These are phyloP conservation scores for Iguana delicatissima DNA, from an alignment of 2,797 vertebrate genomes.

Conservation along the genomic window DNA sequence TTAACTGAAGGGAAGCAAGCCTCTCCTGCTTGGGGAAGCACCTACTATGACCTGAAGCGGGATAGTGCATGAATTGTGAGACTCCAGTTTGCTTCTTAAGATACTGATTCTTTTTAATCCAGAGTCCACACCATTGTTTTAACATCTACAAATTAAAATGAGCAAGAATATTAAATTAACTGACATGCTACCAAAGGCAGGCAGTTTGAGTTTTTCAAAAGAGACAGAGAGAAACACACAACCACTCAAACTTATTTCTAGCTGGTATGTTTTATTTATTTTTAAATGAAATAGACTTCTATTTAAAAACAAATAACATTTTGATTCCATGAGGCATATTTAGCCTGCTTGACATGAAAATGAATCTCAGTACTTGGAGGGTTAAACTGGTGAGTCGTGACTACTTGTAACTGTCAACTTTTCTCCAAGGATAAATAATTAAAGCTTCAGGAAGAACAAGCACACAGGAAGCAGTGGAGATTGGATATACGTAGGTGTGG, in stretches of 20 bases:
- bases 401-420: conserved; percentile 79
- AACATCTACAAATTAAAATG: conserved; percentile 37
- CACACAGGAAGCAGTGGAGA: conserved; percentile 78
- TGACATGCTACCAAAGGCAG: conserved; percentile 36
- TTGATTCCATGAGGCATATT: conserved; percentile 21
- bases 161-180: conserved; percentile 41
- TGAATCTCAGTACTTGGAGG: conserved; percentile 59
- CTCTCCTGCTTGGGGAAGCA: not conserved
- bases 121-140: not conserved
- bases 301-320: conserved; percentile 29
- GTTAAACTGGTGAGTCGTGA: conserved; percentile 81
- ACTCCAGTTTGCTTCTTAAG: conserved; percentile 22
- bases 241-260: not conserved
- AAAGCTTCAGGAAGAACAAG: conserved; percentile 82
- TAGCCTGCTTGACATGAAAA: conserved; percentile 53
- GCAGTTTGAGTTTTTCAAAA: conserved; percentile 3
- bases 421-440: conserved; percentile 83
- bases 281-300: conserved; percentile 28
- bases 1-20: not conserved
- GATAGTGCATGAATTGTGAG: not conserved
- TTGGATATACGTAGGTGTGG: conserved; percentile 80
- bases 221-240: not conserved
- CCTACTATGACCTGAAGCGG: not conserved
- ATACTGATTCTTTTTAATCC: conserved; percentile 9
- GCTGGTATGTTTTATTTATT: not conserved